phyloP scores from a whole-genome alignment of 2,113 vertebrate species.

The Dendrocopos noguchii region DNA sequence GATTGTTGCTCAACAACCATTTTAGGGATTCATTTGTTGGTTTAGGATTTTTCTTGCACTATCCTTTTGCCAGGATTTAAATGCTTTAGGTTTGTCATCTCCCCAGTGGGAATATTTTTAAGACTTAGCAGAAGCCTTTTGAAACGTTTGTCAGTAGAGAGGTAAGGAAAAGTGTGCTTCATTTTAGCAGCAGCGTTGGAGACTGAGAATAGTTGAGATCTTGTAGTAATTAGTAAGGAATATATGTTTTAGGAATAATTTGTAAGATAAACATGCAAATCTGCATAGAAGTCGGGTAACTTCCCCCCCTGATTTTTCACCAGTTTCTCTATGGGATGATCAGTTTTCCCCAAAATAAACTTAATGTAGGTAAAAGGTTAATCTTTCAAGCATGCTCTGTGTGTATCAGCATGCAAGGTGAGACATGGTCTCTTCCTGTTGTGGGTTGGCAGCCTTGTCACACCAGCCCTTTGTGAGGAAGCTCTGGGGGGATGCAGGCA shows the following conservation, averaged over 20 bases:
- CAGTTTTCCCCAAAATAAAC: not conserved
- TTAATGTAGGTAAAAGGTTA: not conserved
- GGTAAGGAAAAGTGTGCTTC: not conserved
- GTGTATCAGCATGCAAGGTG: not conserved
- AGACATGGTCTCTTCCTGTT: not conserved
- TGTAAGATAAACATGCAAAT: not conserved
- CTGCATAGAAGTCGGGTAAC: not conserved
- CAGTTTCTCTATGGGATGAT: rapidly evolving
- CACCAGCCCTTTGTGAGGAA: rapidly evolving
- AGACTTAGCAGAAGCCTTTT: not conserved
- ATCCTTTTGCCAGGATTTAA: not conserved
- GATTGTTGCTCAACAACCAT: not conserved
- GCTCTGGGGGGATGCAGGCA: rapidly evolving
- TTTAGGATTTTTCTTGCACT: not conserved
- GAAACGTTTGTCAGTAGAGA: not conserved
- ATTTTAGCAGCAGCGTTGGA: not conserved
- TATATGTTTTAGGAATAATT: not conserved
- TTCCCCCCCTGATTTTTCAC: not conserved
- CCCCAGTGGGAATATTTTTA: not conserved
- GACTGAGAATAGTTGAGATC: not conserved
- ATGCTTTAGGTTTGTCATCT: not conserved
- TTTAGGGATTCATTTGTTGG: not conserved
- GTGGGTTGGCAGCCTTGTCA: not conserved
- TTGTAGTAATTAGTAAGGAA: not conserved
- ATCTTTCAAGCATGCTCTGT: not conserved